Evolutionary conservation across 2,113 vertebrate genomes (phyloP).

Genomic region (Rhabdomys dilectus): DNA sequence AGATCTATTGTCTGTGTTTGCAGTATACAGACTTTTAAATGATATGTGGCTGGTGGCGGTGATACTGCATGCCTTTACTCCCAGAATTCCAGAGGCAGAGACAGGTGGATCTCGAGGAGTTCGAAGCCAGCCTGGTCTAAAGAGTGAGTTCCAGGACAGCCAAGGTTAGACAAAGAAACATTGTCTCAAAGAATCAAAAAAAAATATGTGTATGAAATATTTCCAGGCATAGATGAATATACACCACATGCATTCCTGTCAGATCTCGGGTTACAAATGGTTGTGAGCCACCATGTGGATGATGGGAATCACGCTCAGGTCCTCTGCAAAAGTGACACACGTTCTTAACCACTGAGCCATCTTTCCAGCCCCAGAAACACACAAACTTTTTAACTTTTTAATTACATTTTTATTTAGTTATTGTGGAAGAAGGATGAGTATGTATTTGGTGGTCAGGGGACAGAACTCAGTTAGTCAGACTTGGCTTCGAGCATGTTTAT

Average conservation of each 20-base stretch:
- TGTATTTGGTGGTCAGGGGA: no score
- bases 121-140: not conserved
- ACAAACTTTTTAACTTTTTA: not conserved
- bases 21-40: not conserved
- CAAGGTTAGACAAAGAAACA: not conserved
- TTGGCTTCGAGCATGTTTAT: not conserved
- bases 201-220: not conserved
- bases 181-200: not conserved
- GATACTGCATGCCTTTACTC: not conserved
- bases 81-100: not conserved
- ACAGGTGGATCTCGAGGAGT: not conserved
- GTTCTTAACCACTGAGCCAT: not conserved
- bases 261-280: not conserved
- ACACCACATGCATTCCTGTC: not conserved
- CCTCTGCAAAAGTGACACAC: not conserved
- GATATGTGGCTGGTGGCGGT: not conserved
- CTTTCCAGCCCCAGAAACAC: not conserved
- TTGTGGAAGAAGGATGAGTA: not conserved
- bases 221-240: not conserved
- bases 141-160: not conserved
- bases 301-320: no score
- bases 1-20: not conserved
- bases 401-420: not conserved
- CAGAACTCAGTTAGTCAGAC: not conserved
- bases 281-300: not conserved